Evolutionary conservation across 1,140 invertebrate species (phyloP), one percentile per base, ranked within the genome.

Genomic region (Hirudo medicinalis): DNA sequence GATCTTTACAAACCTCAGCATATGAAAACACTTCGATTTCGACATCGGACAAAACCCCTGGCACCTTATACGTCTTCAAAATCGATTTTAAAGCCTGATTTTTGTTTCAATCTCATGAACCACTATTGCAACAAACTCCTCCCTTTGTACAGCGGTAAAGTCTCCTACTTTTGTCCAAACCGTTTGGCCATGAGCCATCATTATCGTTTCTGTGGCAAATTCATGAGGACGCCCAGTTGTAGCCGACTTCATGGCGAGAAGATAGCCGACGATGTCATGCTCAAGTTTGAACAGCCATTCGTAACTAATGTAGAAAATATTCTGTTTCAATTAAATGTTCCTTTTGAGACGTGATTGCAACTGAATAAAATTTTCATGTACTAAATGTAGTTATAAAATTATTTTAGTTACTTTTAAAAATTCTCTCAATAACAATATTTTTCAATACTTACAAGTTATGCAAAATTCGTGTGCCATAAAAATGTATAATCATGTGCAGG

Each of bases 51-150:
- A 17, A 43, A 17, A 22, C 20, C 40, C 13, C 19, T 22, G 9
- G 22, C 29, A 11, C 29, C 29, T 2, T n/a, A n/a, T 8, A 49
- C n/a, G 20, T 5, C 29, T n/a, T 54, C 63, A 8, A 68, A 54
- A 13, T 72, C 67, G 8, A 32, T 68, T 49, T 36, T 72, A 11
- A 36, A 32, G 32, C 63, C 71, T 2, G 25, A 17, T 2, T 32
- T 25, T 22, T 72, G 71, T 19, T 29, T 68, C 20, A 55, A 49
- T 36, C 32, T 72, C 40, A 32, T 72, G 22, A 72, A 66, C 55
- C 71, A 66, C 25, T 66, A 66, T 22, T 72, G 60, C 11, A 40
- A 20, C 57, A 22, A 20, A 8, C 11, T 6, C 17, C 27, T 69
- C 2, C 55, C 55, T 60, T 15, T 60, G 27, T 60, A 60, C 55